Base-by-base conservation (phyloP, 2,113 vertebrate species). In the Percopsis transmontana region DNA sequence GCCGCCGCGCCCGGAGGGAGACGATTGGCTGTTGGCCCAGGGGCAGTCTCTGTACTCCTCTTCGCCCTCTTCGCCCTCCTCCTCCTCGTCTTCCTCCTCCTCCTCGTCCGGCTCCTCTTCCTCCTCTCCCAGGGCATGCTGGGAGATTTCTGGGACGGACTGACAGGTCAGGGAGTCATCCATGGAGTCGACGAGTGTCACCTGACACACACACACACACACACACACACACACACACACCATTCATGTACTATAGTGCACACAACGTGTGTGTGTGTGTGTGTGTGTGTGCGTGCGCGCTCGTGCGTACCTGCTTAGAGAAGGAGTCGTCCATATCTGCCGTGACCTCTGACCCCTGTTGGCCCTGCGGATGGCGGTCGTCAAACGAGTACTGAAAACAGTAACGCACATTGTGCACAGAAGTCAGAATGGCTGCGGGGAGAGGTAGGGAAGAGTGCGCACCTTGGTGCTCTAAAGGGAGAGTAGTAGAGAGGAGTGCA, bases 161-260 rank as follows among this genome's bases (percentile, higher is more conserved):
- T 94, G 92, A 72, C 95, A 95, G 60, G 94, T 94, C 68, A 96
- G 88, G 6, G 95, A 94, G 67, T 95, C 95, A 12, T 96, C 95
- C 62, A 96, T 96, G 54, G 95, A 96, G 83, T 95, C 95, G 0
- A 95, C 95, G 85, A 96, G 77, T 53, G 95, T 95, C 0, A 96
- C 94, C 95, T 96, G 77, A 72, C 58, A 38, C 56, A 54, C 12
- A 62, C 21, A 62, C 21, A 6, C 1, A 6, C 39, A 33, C 23
- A 62, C 5, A 47, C 38, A 72, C 58, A 38, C 56, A 54, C 12
- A 62, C 21, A 62, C 21, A 6, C 1, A 6, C 39, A 33, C n/a
- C n/a, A n/a, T n/a, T n/a, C n/a, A n/a, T n/a, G n/a, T n/a, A n/a
- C n/a, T n/a, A n/a, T n/a, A n/a, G n/a, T n/a, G n/a, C n/a, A n/a